Percentiles rank a stretch among this genome's conserved stretches.
These are phyloP conservation scores for Hololepta plana DNA, from an alignment of 2,888 invertebrate species.

Conservation along the genomic window DNA sequence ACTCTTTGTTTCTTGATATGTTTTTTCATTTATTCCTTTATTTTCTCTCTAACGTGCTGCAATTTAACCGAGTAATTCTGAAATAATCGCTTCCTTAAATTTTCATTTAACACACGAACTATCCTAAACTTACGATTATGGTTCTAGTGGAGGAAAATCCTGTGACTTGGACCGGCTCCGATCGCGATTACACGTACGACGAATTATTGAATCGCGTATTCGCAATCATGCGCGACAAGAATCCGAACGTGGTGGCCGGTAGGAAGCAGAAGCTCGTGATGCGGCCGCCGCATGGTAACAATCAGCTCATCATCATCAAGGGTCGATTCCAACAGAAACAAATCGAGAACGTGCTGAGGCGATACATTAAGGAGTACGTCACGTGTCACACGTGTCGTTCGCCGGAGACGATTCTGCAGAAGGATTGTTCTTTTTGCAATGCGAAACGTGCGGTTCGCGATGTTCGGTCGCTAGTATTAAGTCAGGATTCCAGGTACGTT, in stretches of 20 bases:
- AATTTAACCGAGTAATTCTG: too few relatives aligned
- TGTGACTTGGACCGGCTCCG: conserved; percentile 64
- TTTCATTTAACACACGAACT: too few relatives aligned
- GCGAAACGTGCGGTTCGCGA: conserved; percentile 95
- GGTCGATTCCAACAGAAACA: conserved; percentile 99
- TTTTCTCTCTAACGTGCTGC: too few relatives aligned
- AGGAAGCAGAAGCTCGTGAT: conserved; percentile 98
- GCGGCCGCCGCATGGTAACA: conserved; percentile 98
- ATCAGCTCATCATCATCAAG: conserved; percentile 96
- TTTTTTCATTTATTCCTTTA: too few relatives aligned
- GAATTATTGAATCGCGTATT: conserved; percentile 91
- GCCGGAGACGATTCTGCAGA: conserved; percentile 95
- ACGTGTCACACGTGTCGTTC: conserved; percentile 99
- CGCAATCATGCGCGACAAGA: conserved; percentile 96
- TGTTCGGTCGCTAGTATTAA: conserved; percentile 99
- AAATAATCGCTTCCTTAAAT: too few relatives aligned
- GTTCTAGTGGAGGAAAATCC: conserved; percentile 51
- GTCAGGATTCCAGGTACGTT: conserved; percentile 82
- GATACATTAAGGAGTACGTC: conserved; percentile 94
- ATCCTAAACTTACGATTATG: too few relatives aligned
- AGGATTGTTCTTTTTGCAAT: conserved; percentile 97
- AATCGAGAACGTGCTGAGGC: conserved; percentile 95
- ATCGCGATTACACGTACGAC: conserved; percentile 95
- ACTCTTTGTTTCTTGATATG: too few relatives aligned
- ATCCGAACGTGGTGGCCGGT: conserved; percentile 97